Conservation (phyloP, 1,140 invertebrate genomes). For the Panagrolaimus sp. region DNA sequence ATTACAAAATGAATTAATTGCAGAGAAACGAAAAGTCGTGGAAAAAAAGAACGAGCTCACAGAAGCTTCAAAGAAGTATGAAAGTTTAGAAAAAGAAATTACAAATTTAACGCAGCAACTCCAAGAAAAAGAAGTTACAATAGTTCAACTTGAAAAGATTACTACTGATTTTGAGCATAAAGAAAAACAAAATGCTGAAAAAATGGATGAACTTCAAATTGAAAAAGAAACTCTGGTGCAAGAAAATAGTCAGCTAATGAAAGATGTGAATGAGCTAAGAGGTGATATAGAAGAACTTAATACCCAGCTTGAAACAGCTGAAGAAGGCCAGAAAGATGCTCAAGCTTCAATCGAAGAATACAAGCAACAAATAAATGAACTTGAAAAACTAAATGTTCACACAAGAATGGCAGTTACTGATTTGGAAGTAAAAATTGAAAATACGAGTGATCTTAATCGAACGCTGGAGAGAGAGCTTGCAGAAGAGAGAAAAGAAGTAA, state of each 20-base stretch:
- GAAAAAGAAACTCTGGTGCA: constrained; percentile 10
- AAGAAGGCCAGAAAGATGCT: neutral
- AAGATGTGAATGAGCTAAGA: neutral
- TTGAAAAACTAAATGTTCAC: neutral
- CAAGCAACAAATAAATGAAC: neutral
- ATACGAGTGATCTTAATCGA: neutral
- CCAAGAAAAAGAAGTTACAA: neutral
- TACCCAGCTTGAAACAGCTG: neutral
- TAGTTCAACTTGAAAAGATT: neutral
- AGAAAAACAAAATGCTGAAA: constrained; percentile 6
- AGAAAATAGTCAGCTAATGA: neutral
- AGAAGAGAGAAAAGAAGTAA: neutral
- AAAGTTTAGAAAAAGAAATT: neutral
- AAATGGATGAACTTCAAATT: neutral
- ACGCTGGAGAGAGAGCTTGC: neutral
- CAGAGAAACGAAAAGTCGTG: neutral
- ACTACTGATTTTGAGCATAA: neutral
- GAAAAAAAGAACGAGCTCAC: neutral
- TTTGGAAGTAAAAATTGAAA: constrained; percentile 4
- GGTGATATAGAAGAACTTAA: neutral
- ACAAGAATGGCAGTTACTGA: neutral
- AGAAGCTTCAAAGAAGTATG: constrained; percentile 1
- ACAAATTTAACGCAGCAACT: neutral
- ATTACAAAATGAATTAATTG: constrained; percentile 7
- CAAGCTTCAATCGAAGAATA: neutral